Percentiles rank a stretch among this genome's conserved stretches.
Evolutionary conservation across 2,888 invertebrate species (phyloP).

Genomic region (Heliconius ethilla): DNA sequence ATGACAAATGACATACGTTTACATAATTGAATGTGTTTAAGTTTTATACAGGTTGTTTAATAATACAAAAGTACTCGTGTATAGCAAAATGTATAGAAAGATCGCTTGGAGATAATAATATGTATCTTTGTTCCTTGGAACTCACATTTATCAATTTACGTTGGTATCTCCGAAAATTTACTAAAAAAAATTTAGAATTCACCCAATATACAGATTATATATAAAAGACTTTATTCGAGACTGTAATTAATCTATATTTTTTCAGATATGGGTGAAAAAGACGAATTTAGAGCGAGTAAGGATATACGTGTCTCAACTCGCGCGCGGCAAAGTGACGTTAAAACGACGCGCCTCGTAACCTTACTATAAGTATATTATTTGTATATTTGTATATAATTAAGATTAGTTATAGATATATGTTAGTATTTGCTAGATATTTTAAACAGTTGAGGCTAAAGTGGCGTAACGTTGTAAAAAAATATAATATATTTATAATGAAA

Average conservation of each 20-base stretch:
- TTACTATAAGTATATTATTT: constrained; percentile 30
- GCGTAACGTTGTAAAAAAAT: background rate
- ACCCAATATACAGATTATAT: background rate
- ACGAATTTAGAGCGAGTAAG: constrained; percentile 87
- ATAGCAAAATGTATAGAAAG: background rate
- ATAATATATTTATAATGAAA: too few relatives aligned
- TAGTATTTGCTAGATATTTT: constrained; percentile 5
- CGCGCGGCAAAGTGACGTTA: constrained; percentile 93
- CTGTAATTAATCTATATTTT: constrained; percentile 46
- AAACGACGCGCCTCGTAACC: constrained; percentile 90
- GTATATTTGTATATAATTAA: constrained; percentile 15
- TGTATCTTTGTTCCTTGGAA: background rate
- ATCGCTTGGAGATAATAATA: background rate
- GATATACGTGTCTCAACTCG: constrained; percentile 91
- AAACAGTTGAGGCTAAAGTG: background rate
- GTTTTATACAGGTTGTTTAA: background rate
- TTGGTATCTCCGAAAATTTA: background rate
- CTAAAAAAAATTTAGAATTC: background rate
- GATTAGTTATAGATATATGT: constrained; percentile 5
- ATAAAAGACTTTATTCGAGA: background rate
- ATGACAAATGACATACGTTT: background rate
- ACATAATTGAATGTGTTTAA: background rate
- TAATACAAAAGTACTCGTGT: background rate
- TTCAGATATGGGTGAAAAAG: constrained; percentile 95
- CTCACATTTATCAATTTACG: background rate